A percentile compares a stretch with the other conserved stretches of the same genome.
phyloP scores from a whole-genome alignment of 2,113 vertebrate genomes.

The Podarcis raffonei region DNA sequence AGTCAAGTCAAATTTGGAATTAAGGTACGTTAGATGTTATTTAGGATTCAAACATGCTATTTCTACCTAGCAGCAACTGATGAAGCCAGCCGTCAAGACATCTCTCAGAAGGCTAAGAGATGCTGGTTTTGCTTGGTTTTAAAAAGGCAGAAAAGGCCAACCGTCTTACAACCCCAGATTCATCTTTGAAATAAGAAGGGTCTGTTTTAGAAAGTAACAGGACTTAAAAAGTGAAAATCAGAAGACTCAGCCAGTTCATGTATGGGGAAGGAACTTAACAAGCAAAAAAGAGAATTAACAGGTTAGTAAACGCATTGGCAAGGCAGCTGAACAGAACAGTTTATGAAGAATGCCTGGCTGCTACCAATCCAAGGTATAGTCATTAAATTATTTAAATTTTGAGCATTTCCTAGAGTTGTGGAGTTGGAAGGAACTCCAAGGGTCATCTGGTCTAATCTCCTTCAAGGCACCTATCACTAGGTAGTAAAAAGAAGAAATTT shows the following conservation, averaged over 20 bases:
- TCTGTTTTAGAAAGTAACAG: background rate
- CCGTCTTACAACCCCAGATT: background rate
- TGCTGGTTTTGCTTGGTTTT: background rate
- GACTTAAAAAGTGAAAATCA: background rate
- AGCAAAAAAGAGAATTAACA: constrained; percentile 27
- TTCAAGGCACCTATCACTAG: constrained; percentile 25
- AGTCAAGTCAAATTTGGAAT: constrained; percentile 5
- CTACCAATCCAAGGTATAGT: constrained; percentile 42
- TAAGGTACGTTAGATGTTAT: background rate
- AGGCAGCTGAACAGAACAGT: constrained; percentile 45
- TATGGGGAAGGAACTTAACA: constrained; percentile 48
- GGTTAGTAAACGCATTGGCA: constrained; percentile 34
- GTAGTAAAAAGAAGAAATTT: background rate
- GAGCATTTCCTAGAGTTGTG: background rate
- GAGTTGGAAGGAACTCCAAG: too few species aligned
- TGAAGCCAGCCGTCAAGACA: background rate
- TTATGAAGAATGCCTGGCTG: constrained; percentile 58
- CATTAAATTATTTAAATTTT: background rate
- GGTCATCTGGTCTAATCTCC: too few species aligned
- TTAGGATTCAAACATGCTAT: constrained; percentile 20
- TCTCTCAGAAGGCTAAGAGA: background rate
- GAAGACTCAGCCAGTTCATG: constrained; percentile 48
- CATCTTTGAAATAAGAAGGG: fast-evolving
- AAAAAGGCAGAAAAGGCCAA: fast-evolving
- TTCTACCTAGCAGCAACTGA: background rate